Evolutionary conservation across 2,113 vertebrate genomes (phyloP).

Genomic region (Nestor notabilis): DNA sequence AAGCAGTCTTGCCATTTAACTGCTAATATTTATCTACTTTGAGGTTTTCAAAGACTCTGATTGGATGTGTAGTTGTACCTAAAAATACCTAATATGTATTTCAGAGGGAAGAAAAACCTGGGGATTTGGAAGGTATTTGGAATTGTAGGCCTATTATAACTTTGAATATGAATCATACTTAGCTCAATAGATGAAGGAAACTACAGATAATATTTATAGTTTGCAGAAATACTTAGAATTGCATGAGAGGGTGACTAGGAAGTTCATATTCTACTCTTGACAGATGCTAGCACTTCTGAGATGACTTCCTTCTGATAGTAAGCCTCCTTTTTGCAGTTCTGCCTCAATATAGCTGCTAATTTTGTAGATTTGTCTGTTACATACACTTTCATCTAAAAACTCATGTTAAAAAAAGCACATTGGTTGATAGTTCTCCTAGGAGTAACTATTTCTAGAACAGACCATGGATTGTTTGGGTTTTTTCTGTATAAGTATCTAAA

Average conservation of each 20-base stretch:
- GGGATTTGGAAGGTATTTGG: neutral
- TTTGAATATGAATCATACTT: neutral
- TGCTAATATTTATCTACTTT: neutral
- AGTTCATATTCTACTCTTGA: neutral
- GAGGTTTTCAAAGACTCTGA: neutral
- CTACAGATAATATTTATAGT: neutral
- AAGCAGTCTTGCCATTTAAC: neutral
- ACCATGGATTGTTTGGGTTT: fast-evolving
- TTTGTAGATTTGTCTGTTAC: neutral
- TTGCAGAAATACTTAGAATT: neutral
- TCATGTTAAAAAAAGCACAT: neutral
- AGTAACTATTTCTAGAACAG: neutral
- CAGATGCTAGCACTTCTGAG: neutral
- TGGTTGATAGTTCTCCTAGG: neutral
- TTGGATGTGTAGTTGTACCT: neutral
- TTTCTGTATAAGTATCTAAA: neutral
- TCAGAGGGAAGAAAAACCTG: neutral
- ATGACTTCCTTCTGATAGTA: neutral
- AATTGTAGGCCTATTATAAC: neutral
- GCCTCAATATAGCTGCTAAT: neutral
- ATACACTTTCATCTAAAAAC: neutral
- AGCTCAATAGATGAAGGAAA: neutral
- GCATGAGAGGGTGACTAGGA: neutral
- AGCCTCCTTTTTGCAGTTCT: neutral
- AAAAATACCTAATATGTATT: neutral